phyloP scores from a whole-genome alignment of 2,113 vertebrate species.

The Thymallus thymallus region DNA sequence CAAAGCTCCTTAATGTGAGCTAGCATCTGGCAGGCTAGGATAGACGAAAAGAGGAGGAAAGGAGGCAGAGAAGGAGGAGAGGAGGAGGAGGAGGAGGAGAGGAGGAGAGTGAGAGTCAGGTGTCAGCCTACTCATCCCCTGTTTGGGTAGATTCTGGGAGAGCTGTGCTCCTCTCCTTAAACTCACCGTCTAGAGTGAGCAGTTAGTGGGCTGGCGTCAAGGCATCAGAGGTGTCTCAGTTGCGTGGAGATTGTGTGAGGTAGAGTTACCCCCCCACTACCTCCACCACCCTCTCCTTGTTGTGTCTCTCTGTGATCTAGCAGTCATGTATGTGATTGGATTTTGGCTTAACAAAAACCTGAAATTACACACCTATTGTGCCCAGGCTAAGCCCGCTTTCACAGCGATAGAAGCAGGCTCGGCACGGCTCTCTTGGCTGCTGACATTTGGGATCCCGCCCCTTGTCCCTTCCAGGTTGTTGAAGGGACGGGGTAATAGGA shows the following conservation, averaged over 20 bases:
- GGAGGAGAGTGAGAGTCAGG: neutral
- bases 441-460: slow-evolving; percentile 78
- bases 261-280: slow-evolving; percentile 74
- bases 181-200: slow-evolving; percentile 28
- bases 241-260: slow-evolving; percentile 76
- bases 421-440: slow-evolving; percentile 80
- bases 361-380: slow-evolving; percentile 99
- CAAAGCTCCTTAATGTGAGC: neutral
- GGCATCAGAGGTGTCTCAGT: slow-evolving; percentile 18
- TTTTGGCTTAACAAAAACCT: slow-evolving; percentile 98
- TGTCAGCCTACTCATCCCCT: slow-evolving; percentile 16
- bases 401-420: slow-evolving; percentile 79
- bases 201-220: slow-evolving; percentile 40
- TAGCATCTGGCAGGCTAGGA: neutral
- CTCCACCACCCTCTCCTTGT: slow-evolving; percentile 73
- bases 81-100: neutral
- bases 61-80: neutral
- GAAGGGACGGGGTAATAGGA: slow-evolving; percentile 93
- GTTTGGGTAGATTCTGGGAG: slow-evolving; percentile 26
- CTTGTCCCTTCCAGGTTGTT: slow-evolving; percentile 81
- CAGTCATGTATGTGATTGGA: slow-evolving; percentile 99
- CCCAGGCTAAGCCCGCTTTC: slow-evolving; percentile 88
- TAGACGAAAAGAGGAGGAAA: neutral
- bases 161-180: slow-evolving; percentile 33
- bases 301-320: slow-evolving; percentile 92